Evolutionary conservation across 2,888 invertebrate species (phyloP).

Genomic region (Therioaphis trifolii): DNA sequence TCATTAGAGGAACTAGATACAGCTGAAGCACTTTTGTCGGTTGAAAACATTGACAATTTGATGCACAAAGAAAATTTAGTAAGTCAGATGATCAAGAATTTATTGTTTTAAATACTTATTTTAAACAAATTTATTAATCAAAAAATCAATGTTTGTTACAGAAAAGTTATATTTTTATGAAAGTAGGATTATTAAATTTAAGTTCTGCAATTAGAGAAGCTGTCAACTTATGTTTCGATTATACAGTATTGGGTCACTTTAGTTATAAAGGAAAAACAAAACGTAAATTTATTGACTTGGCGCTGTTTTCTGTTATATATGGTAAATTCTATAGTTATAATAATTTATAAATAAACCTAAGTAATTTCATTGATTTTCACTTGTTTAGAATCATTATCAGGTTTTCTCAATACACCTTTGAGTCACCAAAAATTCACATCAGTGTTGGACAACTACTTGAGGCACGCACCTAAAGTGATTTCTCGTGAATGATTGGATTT

Average conservation of each 20-base stretch:
- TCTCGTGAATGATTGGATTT: too few relatives aligned
- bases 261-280: slow-evolving; percentile 14
- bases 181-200: slow-evolving; percentile 4
- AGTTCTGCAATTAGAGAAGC: too few relatives aligned
- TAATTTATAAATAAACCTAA: slow-evolving; percentile 4
- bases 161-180: too few relatives aligned
- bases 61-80: neutral
- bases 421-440: too few relatives aligned
- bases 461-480: too few relatives aligned
- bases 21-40: neutral
- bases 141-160: too few relatives aligned
- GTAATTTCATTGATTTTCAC: slow-evolving; percentile 6
- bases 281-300: neutral
- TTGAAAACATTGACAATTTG: slow-evolving; percentile 1
- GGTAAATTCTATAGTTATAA: too few relatives aligned
- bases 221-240: too few relatives aligned
- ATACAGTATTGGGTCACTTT: slow-evolving; percentile 4
- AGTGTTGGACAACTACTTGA: too few relatives aligned
- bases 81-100: too few relatives aligned
- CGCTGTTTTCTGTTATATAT: neutral
- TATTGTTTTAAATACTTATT: too few relatives aligned
- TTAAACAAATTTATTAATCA: too few relatives aligned
- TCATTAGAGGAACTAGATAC: neutral
- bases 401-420: slow-evolving; percentile 7
- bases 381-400: neutral